Evolutionary conservation across 2,888 invertebrate genomes (phyloP), one percentile per base, ranked within the genome.

Genomic region (Cataglyphis livida): DNA sequence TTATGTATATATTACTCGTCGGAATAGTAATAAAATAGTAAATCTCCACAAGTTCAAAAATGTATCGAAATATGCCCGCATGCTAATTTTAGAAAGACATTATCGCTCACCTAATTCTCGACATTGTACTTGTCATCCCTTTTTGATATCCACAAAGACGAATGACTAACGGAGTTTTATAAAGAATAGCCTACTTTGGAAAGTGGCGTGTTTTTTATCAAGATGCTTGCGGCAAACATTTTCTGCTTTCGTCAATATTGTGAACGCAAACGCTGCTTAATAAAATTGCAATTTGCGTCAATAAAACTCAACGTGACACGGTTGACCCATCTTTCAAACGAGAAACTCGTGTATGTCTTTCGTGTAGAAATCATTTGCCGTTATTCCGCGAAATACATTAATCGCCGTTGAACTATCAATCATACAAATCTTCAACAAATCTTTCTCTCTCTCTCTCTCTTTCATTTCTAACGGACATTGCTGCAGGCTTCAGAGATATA

Each of bases 41-140:
- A 75, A 75, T 35, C 18, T 81, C 35, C 18, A 21, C 64, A 25
- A 57, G 51, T 65, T 65, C 9, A 9, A 82, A 75, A 82, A 82
- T 75, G 44, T 74, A 75, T 75, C 41, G 32, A 44, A 35, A 10
- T 48, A 61, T 18, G 48, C 12, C 7, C 10, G 35, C 18, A 57
- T 41, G n/a, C 12, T 57, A 75, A 64, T 75, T 54, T 9, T 54
- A 35, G 28, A 28, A 10, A n/a, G 12, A 15, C 48, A 65, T 76
- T 65, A 28, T 54, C n/a, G n/a, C 12, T 28, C 51, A 9, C 0
- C 25, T 65, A 54, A 66, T 65, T 76, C 15, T 32, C 65, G 65
- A 76, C 65, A 38, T 76, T 38, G 65, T 10, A 51, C 28, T 65
- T 54, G 54, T 65, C 65, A 15, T n/a, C 25, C n/a, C 54, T 54